Evolutionary conservation across 2,797 vertebrate genomes (phyloP), one percentile per base, ranked within the genome.

Genomic region (Paratrypauchen microcephalus): DNA sequence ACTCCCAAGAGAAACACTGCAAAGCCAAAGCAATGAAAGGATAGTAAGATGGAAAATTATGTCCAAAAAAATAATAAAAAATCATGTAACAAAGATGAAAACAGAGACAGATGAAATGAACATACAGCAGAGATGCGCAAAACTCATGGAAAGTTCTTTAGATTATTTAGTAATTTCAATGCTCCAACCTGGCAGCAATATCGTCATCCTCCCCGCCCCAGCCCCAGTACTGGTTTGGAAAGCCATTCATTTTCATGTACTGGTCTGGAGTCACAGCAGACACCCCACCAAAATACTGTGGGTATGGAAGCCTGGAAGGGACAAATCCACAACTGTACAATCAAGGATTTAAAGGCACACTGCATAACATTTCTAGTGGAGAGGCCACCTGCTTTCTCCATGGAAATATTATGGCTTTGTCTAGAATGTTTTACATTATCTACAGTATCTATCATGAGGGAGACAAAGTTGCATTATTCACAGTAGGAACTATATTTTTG

Each of bases 121-220:
- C 39, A 32, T 48, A 60, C 45, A 66, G 65, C 71, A 52, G 45
- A 55, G 15, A 72, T 57, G 24, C 36, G 71, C 36, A 76, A 30
- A 45, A 59, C 1, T 65, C 73, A 64, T 19, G 19, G 8, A 55
- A 30, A 68, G 71, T 65, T 50, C 18, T 55, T 74, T 41, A 41
- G 41, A 4, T 4, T 56, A 61, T 58, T 57, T 64, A 67, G 48
- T n/a, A 0, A 30, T 63, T 36, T 52, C 32, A 54, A 24, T 45
- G 54, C 5, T 24, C 93, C 93, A 82, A 97, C 97, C 97, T 95
- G 79, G 95, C 93, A 72, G 97, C 96, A 0, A 99, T 98, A 89
- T 98, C 97, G 0, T 99, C 97, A 15, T 99, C 97, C 83, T 99
- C 97, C 0, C 97, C 97, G 0, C 97, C 97, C 97, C 97, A 98